Base-by-base conservation (phyloP, 2,113 vertebrate species). In the Sander lucioperca region DNA sequence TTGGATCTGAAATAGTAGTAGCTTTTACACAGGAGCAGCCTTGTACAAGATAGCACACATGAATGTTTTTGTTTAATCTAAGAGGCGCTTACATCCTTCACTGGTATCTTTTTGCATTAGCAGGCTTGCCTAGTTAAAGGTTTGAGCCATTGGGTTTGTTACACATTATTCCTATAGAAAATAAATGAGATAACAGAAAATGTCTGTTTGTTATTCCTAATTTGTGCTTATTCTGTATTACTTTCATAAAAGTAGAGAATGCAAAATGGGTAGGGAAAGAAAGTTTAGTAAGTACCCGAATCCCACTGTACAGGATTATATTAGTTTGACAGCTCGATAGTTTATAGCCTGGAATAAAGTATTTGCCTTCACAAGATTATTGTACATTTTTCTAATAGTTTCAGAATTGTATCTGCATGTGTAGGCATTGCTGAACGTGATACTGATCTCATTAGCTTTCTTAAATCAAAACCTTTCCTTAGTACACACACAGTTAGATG, bases 21-120 rank as follows among this genome's bases (percentile, higher is more conserved):
- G 57, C 19, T 61, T 58, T 48, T 77, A 76, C 68, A 79, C 43
- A 64, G 79, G 18, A 63, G 56, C 64, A 25, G 57, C 53, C 72
- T 68, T 30, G 48, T 53, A 79, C 12, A 74, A 57, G 58, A 70
- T 65, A 63, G 47, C 39, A 62, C 36, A 74, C 43, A 68, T 62
- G 36, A 62, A 83, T 74, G 16, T 54, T 25, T 77, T 69, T 51
- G 53, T 67, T 43, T 61, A 25, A 76, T 54, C 36, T 63, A 15
- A 76, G 27, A 43, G n/a, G 12, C 18, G 27, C 58, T 74, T 27
- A 23, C 47, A 61, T 43, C 64, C 43, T 67, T 10, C 15, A 21
- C 10, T 63, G 7, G 36, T 15, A 19, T 59, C 0, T 16, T 33
- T 58, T 65, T 43, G 18, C 18, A 43, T 71, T 65, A 65, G 58